These are phyloP conservation scores for Merodon equestris DNA, from an alignment of 2,888 invertebrate species.

Conservation along the genomic window DNA sequence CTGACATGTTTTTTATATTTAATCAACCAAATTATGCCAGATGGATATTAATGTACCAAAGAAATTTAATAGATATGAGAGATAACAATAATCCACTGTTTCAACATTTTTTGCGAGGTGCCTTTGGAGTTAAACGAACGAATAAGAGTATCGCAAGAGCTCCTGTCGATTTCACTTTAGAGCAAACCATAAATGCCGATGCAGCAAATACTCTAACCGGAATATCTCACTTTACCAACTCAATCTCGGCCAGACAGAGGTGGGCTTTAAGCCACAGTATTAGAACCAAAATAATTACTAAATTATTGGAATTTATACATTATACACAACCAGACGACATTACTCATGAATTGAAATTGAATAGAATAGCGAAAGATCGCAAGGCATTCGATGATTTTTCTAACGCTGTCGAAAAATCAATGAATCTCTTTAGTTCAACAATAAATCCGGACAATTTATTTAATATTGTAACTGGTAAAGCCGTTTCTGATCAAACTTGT, in stretches of 20 bases:
- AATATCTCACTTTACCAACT: neutral
- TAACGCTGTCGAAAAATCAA: too few species aligned
- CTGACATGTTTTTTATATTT: neutral
- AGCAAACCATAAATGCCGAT: neutral
- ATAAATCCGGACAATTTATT: too few species aligned
- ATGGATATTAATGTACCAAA: constrained; percentile 4
- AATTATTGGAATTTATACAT: neutral
- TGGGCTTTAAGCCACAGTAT: constrained; percentile 5
- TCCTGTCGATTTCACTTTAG: constrained; percentile 17
- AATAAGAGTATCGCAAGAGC: constrained; percentile 1
- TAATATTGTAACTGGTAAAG: constrained; percentile 8
- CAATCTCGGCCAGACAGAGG: neutral
- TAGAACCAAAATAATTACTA: constrained; percentile 11
- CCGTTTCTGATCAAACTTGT: neutral
- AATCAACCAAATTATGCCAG: constrained; percentile 6
- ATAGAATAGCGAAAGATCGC: constrained; percentile 3
- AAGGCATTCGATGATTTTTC: neutral
- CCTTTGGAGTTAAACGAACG: constrained; percentile 11
- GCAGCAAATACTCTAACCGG: too few species aligned
- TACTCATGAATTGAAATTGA: neutral
- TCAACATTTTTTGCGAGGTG: neutral
- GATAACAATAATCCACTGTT: neutral
- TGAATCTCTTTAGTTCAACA: too few species aligned
- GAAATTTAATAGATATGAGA: neutral
- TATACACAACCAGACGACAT: constrained; percentile 1